Conservation (phyloP, 2,888 invertebrate genomes). For the Drosophila subsilvestris region DNA sequence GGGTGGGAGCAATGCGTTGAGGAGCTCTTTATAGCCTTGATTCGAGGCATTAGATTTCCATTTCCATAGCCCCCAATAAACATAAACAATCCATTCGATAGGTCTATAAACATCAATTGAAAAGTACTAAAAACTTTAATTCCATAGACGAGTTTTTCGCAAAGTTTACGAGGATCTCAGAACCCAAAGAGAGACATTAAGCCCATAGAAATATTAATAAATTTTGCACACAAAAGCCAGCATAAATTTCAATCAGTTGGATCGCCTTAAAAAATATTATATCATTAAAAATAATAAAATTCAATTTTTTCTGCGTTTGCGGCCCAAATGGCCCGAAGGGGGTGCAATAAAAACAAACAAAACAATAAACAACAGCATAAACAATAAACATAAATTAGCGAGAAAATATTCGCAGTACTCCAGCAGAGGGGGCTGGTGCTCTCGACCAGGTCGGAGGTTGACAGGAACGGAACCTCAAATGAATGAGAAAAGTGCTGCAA, state of each 20-base stretch:
- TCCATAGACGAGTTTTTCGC: slow-evolving; percentile 31
- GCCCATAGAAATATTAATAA: slow-evolving; percentile 32
- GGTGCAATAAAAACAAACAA: slow-evolving; percentile 1
- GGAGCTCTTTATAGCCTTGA: slow-evolving; percentile 27
- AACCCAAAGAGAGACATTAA: slow-evolving; percentile 45
- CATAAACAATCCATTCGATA: slow-evolving; percentile 34
- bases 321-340: slow-evolving; percentile 53
- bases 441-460: slow-evolving; percentile 29
- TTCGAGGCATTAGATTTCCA: slow-evolving; percentile 13
- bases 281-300: slow-evolving; percentile 66
- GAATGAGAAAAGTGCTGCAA: too few relatives aligned
- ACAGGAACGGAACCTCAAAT: too few relatives aligned
- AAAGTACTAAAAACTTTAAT: slow-evolving; percentile 39
- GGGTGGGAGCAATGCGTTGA: slow-evolving; percentile 59
- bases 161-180: slow-evolving; percentile 33
- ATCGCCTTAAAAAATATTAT: slow-evolving; percentile 50
- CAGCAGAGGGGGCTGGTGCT: slow-evolving; percentile 11
- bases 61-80: slow-evolving; percentile 18
- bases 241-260: slow-evolving; percentile 74
- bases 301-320: slow-evolving; percentile 34
- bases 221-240: slow-evolving; percentile 44
- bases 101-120: slow-evolving; percentile 45
- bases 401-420: slow-evolving; percentile 39
- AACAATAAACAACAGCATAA: slow-evolving; percentile 64
- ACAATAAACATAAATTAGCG: slow-evolving; percentile 75